Conservation (phyloP, 2,797 vertebrate genomes). For the Meriones psammophilus region DNA sequence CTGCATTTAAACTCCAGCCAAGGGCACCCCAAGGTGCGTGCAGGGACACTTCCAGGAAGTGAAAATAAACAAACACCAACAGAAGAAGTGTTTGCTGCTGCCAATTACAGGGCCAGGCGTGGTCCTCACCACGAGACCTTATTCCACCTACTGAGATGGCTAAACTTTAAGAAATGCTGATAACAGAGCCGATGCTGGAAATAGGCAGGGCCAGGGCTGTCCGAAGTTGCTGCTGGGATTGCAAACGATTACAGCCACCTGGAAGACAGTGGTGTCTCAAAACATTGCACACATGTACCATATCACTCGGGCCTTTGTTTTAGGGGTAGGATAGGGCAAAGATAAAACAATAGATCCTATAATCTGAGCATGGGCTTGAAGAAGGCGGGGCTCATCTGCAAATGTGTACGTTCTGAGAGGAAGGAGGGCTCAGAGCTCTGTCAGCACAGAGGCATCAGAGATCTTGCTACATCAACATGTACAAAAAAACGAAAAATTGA, state of each 20-base stretch:
- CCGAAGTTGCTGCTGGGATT: not conserved
- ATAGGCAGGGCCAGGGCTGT: not conserved
- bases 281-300: not conserved
- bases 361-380: no score
- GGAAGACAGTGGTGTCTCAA: not conserved
- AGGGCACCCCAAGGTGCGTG: not conserved
- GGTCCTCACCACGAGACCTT: not conserved
- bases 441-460: no score
- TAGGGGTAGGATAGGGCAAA: no score
- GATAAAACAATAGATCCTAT: no score
- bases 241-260: no score
- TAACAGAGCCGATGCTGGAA: not conserved
- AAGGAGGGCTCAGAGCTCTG: no score
- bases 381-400: no score
- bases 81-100: not conserved
- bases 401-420: no score
- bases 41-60: not conserved
- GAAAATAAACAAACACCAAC: not conserved
- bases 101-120: not conserved
- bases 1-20: not conserved
- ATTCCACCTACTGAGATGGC: not conserved
- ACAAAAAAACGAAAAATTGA: conserved; percentile 5
- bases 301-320: not conserved
- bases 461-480: not conserved
- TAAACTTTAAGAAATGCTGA: not conserved